A percentile compares a stretch with the other conserved stretches of the same genome.
These are phyloP conservation scores for Brotula barbata DNA, from an alignment of 2,797 vertebrate species.

Conservation along the genomic window DNA sequence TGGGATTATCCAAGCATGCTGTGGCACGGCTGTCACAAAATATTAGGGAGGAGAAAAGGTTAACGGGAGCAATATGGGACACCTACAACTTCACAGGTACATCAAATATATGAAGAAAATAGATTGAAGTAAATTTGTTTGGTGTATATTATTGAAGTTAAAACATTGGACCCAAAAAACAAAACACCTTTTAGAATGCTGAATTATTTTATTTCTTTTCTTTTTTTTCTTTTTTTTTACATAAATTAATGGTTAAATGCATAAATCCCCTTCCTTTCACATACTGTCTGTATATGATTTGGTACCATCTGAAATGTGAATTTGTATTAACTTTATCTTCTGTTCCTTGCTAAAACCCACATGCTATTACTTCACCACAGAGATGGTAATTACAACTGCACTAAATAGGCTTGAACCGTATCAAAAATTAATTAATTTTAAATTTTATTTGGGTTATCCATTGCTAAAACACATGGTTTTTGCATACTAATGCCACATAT, in stretches of 20 bases:
- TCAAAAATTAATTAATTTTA: slow-evolving; percentile 80
- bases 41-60: slow-evolving; percentile 54
- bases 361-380: slow-evolving; percentile 58
- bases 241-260: slow-evolving; percentile 28
- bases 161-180: background rate
- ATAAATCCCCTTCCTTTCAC: slow-evolving; percentile 32
- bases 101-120: slow-evolving; percentile 25
- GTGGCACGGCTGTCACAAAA: slow-evolving; percentile 71
- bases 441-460: slow-evolving; percentile 82
- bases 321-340: slow-evolving; percentile 69
- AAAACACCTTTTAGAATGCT: slow-evolving; percentile 4
- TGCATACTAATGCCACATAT: slow-evolving; percentile 78
- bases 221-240: background rate
- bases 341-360: slow-evolving; percentile 57
- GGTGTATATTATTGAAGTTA: slow-evolving; percentile 1
- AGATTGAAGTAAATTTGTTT: background rate
- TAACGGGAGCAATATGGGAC: slow-evolving; percentile 49
- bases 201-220: background rate
- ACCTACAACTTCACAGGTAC: slow-evolving; percentile 41
- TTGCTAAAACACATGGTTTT: slow-evolving; percentile 76
- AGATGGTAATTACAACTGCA: slow-evolving; percentile 72
- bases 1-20: slow-evolving; percentile 71
- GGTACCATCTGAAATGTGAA: slow-evolving; percentile 57
- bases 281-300: slow-evolving; percentile 47
- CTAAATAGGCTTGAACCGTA: slow-evolving; percentile 76